Evolutionary conservation across 2,888 invertebrate genomes (phyloP).

Genomic region (Resseliella maxima): DNA sequence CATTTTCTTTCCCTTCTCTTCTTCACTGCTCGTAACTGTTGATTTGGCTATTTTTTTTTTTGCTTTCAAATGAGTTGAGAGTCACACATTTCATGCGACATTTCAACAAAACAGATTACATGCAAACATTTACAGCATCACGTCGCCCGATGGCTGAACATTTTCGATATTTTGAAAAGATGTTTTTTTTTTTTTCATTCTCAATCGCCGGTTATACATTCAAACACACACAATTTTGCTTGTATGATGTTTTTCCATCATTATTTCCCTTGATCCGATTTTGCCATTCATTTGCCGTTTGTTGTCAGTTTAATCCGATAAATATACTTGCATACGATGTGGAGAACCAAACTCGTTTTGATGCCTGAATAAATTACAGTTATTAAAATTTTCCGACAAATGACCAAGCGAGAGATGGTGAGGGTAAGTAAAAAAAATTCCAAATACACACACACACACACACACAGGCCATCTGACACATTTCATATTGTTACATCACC

Average conservation of each 20-base stretch:
- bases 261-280: constrained; percentile 44
- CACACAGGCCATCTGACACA: neutral
- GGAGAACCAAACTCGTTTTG: neutral
- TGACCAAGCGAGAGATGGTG: neutral
- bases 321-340: neutral
- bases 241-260: constrained; percentile 1
- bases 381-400: constrained; percentile 16
- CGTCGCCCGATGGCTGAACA: constrained; percentile 42
- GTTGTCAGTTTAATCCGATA: constrained; percentile 27
- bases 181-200: too few species aligned
- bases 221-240: neutral
- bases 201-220: neutral
- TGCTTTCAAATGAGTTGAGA: neutral
- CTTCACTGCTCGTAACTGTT: too few species aligned
- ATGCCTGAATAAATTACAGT: constrained; percentile 18
- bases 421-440: neutral
- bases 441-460: too few species aligned
- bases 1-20: neutral
- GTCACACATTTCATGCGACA: neutral
- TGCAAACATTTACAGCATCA: constrained; percentile 39
- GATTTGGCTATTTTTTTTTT: too few species aligned
- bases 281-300: constrained; percentile 25
- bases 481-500: constrained; percentile 4
- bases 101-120: constrained; percentile 45
- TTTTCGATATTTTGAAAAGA: constrained; percentile 34